Conservation (phyloP, 2,888 invertebrate species). For the Nebria brevicollis region DNA sequence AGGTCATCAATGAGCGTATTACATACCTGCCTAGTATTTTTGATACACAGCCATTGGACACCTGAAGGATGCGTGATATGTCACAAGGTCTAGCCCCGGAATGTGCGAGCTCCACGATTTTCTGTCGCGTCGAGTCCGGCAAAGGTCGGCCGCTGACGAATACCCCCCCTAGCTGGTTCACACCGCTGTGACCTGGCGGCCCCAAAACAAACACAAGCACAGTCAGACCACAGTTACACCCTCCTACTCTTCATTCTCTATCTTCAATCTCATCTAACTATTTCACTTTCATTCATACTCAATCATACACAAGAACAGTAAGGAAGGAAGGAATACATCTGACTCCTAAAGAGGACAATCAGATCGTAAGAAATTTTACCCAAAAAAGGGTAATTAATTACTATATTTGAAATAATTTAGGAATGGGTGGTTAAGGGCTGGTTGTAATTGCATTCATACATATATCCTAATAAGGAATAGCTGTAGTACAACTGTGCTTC, state of each 20-base stretch:
- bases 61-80: slow-evolving; percentile 97
- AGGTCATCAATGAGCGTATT: slow-evolving; percentile 34
- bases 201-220: slow-evolving; percentile 57
- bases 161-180: slow-evolving; percentile 99
- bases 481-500: slow-evolving; percentile 51
- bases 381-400: neutral
- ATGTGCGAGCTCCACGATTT: slow-evolving; percentile 98
- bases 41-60: slow-evolving; percentile 99
- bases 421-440: neutral
- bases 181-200: slow-evolving; percentile 91
- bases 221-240: slow-evolving; percentile 65
- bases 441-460: neutral
- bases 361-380: too few species aligned
- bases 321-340: neutral
- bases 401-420: neutral
- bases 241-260: slow-evolving; percentile 13
- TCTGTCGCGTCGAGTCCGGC: slow-evolving; percentile 97
- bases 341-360: too few species aligned
- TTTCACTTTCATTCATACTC: neutral
- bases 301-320: neutral
- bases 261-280: neutral
- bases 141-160: slow-evolving; percentile 98
- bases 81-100: slow-evolving; percentile 98
- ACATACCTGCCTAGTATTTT: slow-evolving; percentile 97
- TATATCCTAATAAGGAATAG: slow-evolving; percentile 31